phyloP scores from a whole-genome alignment of 1,140 invertebrate genomes.

The Cotesia glomerata region DNA sequence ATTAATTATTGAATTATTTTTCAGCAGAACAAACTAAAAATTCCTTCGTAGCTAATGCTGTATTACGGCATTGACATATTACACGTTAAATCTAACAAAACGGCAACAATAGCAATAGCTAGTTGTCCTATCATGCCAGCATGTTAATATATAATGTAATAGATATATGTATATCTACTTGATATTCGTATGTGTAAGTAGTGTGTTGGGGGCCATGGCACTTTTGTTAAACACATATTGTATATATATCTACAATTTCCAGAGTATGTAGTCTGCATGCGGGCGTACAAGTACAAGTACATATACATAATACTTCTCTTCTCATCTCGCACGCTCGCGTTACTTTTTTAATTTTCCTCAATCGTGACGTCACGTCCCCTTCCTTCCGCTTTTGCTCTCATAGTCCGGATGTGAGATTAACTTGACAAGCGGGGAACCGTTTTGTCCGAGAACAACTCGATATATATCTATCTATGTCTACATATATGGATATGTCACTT shows the following conservation, averaged over 20 bases:
- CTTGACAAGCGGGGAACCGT: conserved; percentile 29
- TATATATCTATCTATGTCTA: not conserved
- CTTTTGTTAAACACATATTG: not conserved
- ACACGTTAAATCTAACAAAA: not conserved
- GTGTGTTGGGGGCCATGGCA: not conserved
- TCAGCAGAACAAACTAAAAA: not conserved
- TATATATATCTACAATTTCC: not conserved
- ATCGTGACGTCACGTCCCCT: conserved; percentile 61
- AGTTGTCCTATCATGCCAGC: not conserved
- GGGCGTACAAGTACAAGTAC: not conserved
- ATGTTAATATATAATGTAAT: not conserved
- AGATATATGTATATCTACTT: not conserved
- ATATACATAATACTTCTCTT: not conserved
- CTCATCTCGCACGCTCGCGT: conserved; percentile 17
- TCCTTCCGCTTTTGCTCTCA: conserved; percentile 57
- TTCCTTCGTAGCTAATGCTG: conserved; percentile 2
- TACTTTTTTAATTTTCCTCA: conserved; percentile 56
- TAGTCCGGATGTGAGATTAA: conserved; percentile 58
- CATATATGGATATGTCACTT: not conserved
- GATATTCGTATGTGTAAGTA: not conserved
- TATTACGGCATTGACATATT: conserved; percentile 29
- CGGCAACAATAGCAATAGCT: not conserved
- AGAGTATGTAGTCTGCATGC: conserved; percentile 18
- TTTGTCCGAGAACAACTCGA: conserved; percentile 8
- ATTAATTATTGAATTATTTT: conserved; percentile 1